phyloP scores from a whole-genome alignment of 2,797 vertebrate species.

The Phaenicophaeus curvirostris region DNA sequence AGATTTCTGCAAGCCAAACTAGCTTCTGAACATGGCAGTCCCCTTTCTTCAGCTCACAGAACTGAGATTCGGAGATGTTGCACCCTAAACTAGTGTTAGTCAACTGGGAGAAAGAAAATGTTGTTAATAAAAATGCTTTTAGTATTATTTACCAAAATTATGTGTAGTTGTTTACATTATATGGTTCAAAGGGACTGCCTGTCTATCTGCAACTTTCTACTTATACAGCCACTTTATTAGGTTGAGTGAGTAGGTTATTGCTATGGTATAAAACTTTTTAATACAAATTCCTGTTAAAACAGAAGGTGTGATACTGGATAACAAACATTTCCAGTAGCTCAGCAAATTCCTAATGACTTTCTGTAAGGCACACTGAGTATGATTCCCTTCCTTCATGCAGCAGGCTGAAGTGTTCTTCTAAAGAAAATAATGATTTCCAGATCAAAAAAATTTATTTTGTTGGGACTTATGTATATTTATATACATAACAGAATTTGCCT shows the following conservation, averaged over 20 bases:
- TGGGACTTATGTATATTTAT: background rate
- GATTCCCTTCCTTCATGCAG: background rate
- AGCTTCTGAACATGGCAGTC: background rate
- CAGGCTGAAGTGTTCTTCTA: background rate
- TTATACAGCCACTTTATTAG: background rate
- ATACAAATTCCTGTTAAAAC: background rate
- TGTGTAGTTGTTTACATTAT: background rate
- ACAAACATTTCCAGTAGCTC: background rate
- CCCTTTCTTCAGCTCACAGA: background rate
- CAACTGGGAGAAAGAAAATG: background rate
- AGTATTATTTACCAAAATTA: background rate
- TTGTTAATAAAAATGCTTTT: background rate
- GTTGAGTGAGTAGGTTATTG: background rate
- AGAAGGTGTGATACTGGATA: background rate
- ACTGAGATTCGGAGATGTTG: background rate
- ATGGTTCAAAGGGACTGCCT: background rate
- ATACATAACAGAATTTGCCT: background rate
- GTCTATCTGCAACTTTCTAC: background rate
- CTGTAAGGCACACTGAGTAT: background rate
- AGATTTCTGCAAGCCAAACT: background rate
- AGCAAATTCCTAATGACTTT: background rate
- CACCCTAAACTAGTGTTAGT: background rate
- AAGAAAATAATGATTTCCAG: background rate
- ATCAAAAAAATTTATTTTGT: background rate
- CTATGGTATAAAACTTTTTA: background rate